Percentiles rank a stretch among this genome's conserved stretches.
phyloP scores from a whole-genome alignment of 2,888 invertebrate species.

The Syrista parreyssii region DNA sequence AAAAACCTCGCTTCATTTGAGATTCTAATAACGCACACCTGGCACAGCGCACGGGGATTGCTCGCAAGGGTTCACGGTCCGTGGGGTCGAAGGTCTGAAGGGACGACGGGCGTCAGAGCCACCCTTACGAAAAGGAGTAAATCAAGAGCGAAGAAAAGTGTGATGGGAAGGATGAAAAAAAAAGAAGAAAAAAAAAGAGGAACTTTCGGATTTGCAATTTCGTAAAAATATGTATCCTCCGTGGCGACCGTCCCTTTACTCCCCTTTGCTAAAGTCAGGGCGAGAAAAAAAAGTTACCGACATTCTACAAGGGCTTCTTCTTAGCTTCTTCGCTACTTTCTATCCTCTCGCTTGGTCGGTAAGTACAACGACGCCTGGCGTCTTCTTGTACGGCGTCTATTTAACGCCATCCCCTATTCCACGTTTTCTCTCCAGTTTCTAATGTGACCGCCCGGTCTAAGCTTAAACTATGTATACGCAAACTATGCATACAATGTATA shows the following conservation, averaged over 20 bases:
- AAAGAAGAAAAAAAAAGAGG: background rate
- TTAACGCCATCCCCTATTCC: too few species aligned
- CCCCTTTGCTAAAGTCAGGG: background rate
- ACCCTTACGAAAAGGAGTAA: too few species aligned
- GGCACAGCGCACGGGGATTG: background rate
- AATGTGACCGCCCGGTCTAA: too few species aligned
- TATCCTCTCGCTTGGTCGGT: too few species aligned
- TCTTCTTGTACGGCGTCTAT: too few species aligned
- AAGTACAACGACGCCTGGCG: too few species aligned
- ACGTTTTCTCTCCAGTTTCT: too few species aligned
- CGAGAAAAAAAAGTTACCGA: background rate
- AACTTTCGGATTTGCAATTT: conserved; percentile 7
- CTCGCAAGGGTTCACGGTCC: background rate
- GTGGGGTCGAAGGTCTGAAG: background rate
- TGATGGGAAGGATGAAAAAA: background rate
- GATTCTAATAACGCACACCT: conserved; percentile 1
- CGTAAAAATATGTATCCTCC: background rate
- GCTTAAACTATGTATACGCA: too few species aligned
- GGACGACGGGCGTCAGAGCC: background rate
- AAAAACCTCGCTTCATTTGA: background rate
- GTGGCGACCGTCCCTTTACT: background rate
- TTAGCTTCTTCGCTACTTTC: too few species aligned
- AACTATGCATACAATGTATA: too few species aligned
- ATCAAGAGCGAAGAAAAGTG: too few species aligned
- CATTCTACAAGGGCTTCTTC: too few species aligned